These are phyloP conservation scores for Osmerus eperlanus DNA, from an alignment of 2,113 vertebrate species.

Conservation along the genomic window DNA sequence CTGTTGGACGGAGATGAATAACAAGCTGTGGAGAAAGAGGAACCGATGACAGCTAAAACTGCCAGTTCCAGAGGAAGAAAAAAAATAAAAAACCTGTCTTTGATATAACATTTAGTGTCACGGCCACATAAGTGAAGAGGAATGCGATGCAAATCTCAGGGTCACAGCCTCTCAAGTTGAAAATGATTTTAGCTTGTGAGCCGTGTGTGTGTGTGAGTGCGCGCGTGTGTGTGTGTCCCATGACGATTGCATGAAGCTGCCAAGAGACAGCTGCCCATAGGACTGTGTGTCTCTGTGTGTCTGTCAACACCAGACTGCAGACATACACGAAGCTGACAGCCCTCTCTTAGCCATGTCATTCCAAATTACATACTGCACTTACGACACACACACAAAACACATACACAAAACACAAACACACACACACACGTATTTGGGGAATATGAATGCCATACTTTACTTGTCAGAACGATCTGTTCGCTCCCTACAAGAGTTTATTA, in stretches of 20 bases:
- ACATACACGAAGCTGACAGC: constrained; percentile 19
- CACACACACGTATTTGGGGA: neutral
- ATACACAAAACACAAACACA: neutral
- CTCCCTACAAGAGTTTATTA: too few species aligned
- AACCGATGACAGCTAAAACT: neutral
- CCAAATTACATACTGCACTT: neutral
- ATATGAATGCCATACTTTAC: too few species aligned
- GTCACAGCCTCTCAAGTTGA: constrained; percentile 6
- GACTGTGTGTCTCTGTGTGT: constrained; percentile 17
- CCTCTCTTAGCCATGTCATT: constrained; percentile 9
- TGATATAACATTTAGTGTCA: constrained; percentile 2
- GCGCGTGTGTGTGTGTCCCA: neutral
- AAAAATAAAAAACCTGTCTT: neutral
- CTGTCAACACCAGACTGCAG: constrained; percentile 34
- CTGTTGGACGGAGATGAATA: constrained; percentile 5
- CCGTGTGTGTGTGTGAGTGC: constrained; percentile 11
- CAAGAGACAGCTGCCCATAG: constrained; percentile 13
- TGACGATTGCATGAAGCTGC: constrained; percentile 20
- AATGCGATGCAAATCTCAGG: constrained; percentile 18
- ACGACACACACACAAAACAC: too few species aligned
- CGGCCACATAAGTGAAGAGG: constrained; percentile 14
- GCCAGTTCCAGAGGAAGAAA: neutral
- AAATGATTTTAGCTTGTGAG: constrained; percentile 2
- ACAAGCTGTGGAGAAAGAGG: neutral
- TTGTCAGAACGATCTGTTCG: too few species aligned